phyloP scores from a whole-genome alignment of 1,140 invertebrate species.

The Polyergus mexicanus region DNA sequence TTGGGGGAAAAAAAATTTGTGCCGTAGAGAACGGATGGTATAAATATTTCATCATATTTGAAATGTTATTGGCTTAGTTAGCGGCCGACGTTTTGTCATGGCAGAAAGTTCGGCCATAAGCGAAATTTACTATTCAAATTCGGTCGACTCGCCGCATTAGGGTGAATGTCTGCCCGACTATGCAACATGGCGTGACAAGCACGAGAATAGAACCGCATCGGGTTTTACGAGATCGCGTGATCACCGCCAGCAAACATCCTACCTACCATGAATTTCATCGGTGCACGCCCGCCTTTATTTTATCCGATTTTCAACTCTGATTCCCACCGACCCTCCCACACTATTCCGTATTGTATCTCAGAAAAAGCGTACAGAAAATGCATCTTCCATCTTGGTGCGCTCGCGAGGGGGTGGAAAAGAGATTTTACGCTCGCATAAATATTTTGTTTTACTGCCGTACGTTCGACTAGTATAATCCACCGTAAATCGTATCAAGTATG shows the following conservation, averaged over 20 bases:
- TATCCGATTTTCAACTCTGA: conserved; percentile 67
- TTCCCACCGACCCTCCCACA: conserved; percentile 37
- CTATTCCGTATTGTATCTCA: conserved; percentile 46
- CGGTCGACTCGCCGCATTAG: conserved; percentile 72
- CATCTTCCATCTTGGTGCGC: conserved; percentile 29
- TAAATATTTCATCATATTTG: conserved; percentile 45
- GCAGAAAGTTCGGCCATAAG: conserved; percentile 72
- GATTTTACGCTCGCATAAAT: conserved; percentile 59
- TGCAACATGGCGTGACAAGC: conserved; percentile 85
- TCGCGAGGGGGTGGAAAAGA: background rate
- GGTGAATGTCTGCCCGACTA: conserved; percentile 82
- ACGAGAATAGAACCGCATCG: conserved; percentile 83
- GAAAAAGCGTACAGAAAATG: conserved; percentile 34
- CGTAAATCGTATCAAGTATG: conserved; percentile 48
- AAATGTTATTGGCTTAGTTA: conserved; percentile 70
- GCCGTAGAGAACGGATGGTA: background rate
- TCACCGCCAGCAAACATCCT: conserved; percentile 77
- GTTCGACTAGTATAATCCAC: conserved; percentile 33
- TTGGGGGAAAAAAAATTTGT: background rate
- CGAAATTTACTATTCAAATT: conserved; percentile 77
- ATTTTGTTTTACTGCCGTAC: conserved; percentile 25
- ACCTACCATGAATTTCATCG: conserved; percentile 82
- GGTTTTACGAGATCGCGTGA: conserved; percentile 84
- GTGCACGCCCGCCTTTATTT: conserved; percentile 77
- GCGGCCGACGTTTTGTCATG: conserved; percentile 66